Base-by-base conservation (phyloP, 2,113 vertebrate species). In the Xiphophorus maculatus region DNA sequence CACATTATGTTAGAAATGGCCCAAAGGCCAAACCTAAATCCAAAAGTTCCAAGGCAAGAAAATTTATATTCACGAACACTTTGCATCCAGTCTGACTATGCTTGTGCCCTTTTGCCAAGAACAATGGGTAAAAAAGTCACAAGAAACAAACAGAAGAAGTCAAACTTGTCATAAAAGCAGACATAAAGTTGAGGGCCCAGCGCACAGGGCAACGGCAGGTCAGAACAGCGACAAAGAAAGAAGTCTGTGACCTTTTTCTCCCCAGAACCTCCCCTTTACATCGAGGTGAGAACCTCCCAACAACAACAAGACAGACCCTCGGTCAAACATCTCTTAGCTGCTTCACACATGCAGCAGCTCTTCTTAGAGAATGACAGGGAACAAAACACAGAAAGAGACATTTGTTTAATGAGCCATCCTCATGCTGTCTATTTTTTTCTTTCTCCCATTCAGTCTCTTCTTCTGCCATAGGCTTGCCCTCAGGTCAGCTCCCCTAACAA, bases 371-470 rank as follows among this genome's bases (percentile, higher is more conserved):
- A 82, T 81, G 70, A 80, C 42, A 65, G 73, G 51, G 73, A 71
- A 87, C 85, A 89, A 90, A 89, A 89, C 90, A 72, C 77, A 25
- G 15, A 66, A 63, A 78, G 88, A 87, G 88, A 92, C 87, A 90
- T 91, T 94, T 81, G 87, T 89, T 90, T 88, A 88, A 87, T 71
- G 79, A 85, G 77, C 82, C 77, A 29, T 90, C 83, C 73, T 77
- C 76, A 25, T 76, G 80, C 87, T 77, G 81, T 87, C 85, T 78
- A 74, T 65, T 86, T 48, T 54, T 54, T 54, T n/a, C 44, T 22
- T 72, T 77, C 71, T 75, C 75, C 67, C 79, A 91, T 92, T 93
- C 89, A 92, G 65, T 61, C 75, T 66, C 78, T 74, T 80, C 74
- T 85, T 82, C 69, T 84, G 84, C 89, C 83, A n/a, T 66, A 74